A percentile compares a stretch with the other conserved stretches of the same genome.
Evolutionary conservation across 2,113 vertebrate species (phyloP).

Genomic region (Tetrao urogallus): DNA sequence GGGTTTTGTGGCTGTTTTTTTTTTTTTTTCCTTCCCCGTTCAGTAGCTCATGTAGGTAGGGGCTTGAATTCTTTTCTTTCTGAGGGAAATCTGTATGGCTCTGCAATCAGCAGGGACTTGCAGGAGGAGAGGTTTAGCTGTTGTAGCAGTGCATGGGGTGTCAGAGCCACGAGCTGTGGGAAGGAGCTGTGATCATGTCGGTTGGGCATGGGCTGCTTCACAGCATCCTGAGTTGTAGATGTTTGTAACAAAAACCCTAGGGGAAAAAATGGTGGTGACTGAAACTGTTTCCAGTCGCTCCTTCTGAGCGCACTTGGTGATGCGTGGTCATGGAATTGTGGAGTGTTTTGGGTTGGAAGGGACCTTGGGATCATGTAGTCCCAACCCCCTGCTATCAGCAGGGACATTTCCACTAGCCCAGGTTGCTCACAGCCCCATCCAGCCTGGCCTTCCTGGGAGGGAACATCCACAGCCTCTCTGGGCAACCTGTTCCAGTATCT

Average conservation of each 20-base stretch:
- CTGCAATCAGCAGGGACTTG: background rate
- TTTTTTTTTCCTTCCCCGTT: background rate
- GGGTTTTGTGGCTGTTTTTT: slow-evolving; percentile 19
- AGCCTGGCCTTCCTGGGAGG: no score
- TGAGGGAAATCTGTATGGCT: background rate
- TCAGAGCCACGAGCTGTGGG: rapidly evolving
- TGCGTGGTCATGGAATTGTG: no score
- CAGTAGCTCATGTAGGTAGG: slow-evolving; percentile 19
- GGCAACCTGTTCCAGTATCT: no score
- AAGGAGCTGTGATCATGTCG: background rate
- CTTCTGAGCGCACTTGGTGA: rapidly evolving
- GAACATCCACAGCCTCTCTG: no score
- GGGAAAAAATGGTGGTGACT: background rate
- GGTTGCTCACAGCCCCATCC: no score
- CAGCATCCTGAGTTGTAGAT: background rate
- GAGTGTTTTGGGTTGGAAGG: no score
- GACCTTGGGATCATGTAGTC: no score
- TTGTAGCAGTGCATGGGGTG: rapidly evolving
- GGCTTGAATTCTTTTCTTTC: background rate
- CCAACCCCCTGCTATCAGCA: no score
- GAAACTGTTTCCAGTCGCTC: background rate
- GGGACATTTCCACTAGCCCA: no score
- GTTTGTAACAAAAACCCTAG: background rate
- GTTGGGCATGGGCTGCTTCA: rapidly evolving
- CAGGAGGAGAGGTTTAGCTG: rapidly evolving